Percentiles rank a stretch among this genome's conserved stretches.
Evolutionary conservation across 2,797 vertebrate genomes (phyloP).

Genomic region (Trichosurus vulpecula): DNA sequence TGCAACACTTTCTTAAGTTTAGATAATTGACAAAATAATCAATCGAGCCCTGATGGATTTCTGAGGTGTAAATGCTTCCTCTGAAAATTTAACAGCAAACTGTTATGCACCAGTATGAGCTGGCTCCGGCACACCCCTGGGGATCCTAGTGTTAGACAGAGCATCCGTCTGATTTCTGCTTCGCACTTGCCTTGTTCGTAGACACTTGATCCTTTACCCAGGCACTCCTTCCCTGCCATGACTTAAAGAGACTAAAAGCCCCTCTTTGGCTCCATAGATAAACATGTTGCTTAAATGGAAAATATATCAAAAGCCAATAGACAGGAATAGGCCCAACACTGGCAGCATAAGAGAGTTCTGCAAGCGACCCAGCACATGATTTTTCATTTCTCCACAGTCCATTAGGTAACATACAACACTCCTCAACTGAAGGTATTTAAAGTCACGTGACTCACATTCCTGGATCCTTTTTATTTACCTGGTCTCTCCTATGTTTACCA

Average conservation of each 20-base stretch:
- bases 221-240: slow-evolving; percentile 32
- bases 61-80: neutral
- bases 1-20: neutral
- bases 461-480: neutral
- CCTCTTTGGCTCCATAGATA: slow-evolving; percentile 12
- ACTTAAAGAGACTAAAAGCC: slow-evolving; percentile 32
- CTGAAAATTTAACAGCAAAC: neutral
- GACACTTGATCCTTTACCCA: slow-evolving; percentile 23
- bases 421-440: slow-evolving; percentile 47
- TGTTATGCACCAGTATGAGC: neutral
- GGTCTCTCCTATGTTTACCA: slow-evolving; percentile 32
- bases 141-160: neutral
- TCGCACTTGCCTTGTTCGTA: neutral
- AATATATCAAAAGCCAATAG: slow-evolving; percentile 1
- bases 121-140: neutral
- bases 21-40: neutral
- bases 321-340: neutral
- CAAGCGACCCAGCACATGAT: neutral
- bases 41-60: neutral
- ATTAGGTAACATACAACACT: slow-evolving; percentile 47
- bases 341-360: neutral
- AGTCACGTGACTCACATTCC: slow-evolving; percentile 42
- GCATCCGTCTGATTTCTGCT: neutral
- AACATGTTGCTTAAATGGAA: neutral
- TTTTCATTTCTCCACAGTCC: slow-evolving; percentile 37